Evolutionary conservation across 23 tunicate species (phyloP).

Genomic region (Phallusia fumigata): DNA sequence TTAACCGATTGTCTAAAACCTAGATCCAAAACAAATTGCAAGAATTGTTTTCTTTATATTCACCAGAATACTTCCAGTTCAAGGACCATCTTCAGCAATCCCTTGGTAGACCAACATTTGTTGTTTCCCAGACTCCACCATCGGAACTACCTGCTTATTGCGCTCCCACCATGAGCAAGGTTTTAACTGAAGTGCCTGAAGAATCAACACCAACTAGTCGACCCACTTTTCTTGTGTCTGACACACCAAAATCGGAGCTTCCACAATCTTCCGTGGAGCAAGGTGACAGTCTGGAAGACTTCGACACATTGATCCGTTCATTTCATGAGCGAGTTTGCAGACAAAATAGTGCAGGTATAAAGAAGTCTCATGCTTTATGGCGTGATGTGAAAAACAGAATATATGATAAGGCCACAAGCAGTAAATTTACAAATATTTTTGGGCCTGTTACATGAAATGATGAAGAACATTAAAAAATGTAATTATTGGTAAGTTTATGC

Average conservation of each 20-base stretch:
- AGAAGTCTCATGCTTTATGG: too few relatives aligned
- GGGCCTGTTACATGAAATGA: too few relatives aligned
- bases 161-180: background rate
- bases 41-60: background rate
- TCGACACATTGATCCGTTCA: background rate
- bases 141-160: background rate
- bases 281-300: background rate
- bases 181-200: background rate
- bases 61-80: background rate
- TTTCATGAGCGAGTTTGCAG: background rate
- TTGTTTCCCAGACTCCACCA: background rate
- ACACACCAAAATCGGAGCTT: background rate
- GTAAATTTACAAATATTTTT: too few relatives aligned
- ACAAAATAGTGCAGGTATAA: background rate
- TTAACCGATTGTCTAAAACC: too few relatives aligned
- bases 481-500: too few relatives aligned
- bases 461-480: too few relatives aligned
- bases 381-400: too few relatives aligned
- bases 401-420: too few relatives aligned
- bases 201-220: background rate
- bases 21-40: too few relatives aligned
- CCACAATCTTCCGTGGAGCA: background rate
- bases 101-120: background rate
- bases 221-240: background rate
- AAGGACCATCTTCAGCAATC: background rate